Evolutionary conservation across 2,113 vertebrate genomes (phyloP).

Genomic region (Scomber japonicus): DNA sequence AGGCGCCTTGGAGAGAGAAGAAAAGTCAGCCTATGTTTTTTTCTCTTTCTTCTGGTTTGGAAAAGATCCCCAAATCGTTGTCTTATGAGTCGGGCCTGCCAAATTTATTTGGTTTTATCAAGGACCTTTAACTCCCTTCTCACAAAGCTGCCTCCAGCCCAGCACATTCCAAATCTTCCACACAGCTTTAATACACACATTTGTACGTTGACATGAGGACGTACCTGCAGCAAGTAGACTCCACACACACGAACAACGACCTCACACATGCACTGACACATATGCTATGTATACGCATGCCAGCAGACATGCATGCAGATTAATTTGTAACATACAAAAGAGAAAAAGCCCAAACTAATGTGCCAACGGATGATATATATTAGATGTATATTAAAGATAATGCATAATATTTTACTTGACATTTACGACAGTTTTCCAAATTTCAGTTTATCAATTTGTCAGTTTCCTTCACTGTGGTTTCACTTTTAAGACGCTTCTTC

Average conservation of each 20-base stretch:
- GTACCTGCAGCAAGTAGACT: neutral
- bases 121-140: constrained; percentile 74
- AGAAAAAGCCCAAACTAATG: neutral
- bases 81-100: constrained; percentile 72
- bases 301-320: constrained; percentile 4
- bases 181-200: constrained; percentile 37
- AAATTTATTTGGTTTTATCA: constrained; percentile 83
- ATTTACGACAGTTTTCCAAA: neutral
- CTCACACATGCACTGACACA: neutral
- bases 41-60: constrained; percentile 79
- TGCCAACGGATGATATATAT: neutral
- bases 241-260: neutral
- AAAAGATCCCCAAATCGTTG: constrained; percentile 69
- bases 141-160: constrained; percentile 43
- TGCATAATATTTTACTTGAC: neutral
- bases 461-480: neutral
- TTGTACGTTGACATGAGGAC: constrained; percentile 35
- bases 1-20: constrained; percentile 74
- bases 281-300: constrained; percentile 4
- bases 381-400: neutral
- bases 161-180: constrained; percentile 58
- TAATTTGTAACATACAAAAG: neutral
- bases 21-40: constrained; percentile 66
- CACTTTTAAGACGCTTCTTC: neutral
- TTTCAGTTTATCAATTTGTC: constrained; percentile 12